Evolutionary conservation across 1,140 invertebrate genomes (phyloP).

Genomic region (Reticulitermes speratus): DNA sequence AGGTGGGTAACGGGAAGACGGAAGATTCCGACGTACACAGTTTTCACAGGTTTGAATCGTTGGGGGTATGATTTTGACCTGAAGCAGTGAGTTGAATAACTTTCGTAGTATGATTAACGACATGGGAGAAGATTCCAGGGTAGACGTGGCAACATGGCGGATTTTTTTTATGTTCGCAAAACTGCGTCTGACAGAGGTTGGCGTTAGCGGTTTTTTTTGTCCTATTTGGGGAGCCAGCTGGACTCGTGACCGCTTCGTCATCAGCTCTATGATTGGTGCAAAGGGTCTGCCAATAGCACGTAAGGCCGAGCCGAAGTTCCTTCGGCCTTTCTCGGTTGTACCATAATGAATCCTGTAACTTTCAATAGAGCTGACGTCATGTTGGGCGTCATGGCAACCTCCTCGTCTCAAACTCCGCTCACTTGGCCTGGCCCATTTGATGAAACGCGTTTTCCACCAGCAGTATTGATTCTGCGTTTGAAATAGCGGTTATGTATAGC

Average conservation of each 20-base stretch:
- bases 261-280: constrained; percentile 32
- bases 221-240: constrained; percentile 22
- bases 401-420: background rate
- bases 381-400: constrained; percentile 22
- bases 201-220: background rate
- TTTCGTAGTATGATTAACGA: background rate
- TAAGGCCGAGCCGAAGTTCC: constrained; percentile 35
- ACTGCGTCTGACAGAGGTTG: constrained; percentile 8
- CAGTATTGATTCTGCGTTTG: background rate
- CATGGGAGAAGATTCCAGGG: background rate
- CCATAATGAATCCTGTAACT: constrained; percentile 7
- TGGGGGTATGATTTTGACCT: background rate
- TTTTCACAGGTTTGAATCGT: too few species aligned
- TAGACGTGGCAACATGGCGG: constrained; percentile 11
- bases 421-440: background rate
- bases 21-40: too few species aligned
- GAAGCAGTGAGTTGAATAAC: background rate
- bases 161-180: constrained; percentile 1
- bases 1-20: too few species aligned
- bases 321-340: constrained; percentile 25
- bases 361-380: constrained; percentile 26
- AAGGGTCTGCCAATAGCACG: constrained; percentile 31
- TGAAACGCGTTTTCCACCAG: background rate
- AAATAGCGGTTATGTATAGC: background rate
- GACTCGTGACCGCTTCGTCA: constrained; percentile 31